Percentiles rank a stretch among this genome's conserved stretches.
These are phyloP conservation scores for Metaphire vulgaris DNA, from an alignment of 1,140 invertebrate genomes.

Conservation along the genomic window DNA sequence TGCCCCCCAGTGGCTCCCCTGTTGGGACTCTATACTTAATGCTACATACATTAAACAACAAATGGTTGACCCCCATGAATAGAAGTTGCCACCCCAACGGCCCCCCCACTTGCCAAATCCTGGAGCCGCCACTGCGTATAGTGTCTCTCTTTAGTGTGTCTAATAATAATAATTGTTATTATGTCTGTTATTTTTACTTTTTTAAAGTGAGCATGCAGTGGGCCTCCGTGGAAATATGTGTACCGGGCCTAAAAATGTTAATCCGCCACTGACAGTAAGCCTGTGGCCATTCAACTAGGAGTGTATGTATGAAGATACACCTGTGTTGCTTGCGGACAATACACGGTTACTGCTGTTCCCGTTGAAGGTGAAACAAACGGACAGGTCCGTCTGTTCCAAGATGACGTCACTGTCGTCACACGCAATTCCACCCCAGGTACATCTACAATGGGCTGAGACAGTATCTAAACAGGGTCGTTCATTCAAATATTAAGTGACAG, in stretches of 20 bases:
- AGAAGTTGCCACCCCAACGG: too few species aligned
- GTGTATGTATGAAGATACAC: neutral
- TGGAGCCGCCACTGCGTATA: too few species aligned
- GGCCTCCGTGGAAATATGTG: neutral
- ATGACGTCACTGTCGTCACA: neutral
- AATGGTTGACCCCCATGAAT: too few species aligned
- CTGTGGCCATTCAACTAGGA: neutral
- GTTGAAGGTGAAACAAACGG: neutral
- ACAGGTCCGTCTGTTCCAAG: neutral
- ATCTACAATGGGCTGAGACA: neutral
- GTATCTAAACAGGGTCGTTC: neutral
- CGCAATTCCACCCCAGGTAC: neutral
- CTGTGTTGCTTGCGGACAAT: neutral
- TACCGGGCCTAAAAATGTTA: neutral
- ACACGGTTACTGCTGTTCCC: neutral
- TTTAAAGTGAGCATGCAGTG: neutral
- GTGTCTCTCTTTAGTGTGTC: neutral
- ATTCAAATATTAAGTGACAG: too few species aligned
- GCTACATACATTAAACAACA: too few species aligned
- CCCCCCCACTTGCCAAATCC: too few species aligned
- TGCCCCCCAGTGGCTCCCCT: too few species aligned
- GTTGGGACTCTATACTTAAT: too few species aligned
- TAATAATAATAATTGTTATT: neutral
- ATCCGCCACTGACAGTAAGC: neutral
- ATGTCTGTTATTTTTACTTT: too few species aligned